Conservation (phyloP, 2,888 invertebrate species). For the Glomeris marginata region DNA sequence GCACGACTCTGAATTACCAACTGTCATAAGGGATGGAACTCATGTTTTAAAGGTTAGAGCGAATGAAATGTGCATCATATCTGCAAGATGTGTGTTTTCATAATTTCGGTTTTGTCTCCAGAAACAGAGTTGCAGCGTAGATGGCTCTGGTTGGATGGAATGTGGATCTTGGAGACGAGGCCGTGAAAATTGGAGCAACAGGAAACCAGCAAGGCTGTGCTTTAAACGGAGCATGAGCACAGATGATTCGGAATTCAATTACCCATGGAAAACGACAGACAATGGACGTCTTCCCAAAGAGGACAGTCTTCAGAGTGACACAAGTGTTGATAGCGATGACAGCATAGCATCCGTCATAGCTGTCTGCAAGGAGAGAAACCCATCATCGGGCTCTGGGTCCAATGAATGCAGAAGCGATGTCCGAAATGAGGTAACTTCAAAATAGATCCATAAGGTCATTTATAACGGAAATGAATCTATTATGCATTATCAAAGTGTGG, state of each 20-base stretch:
- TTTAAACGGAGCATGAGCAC: too few species aligned
- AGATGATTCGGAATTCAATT: too few species aligned
- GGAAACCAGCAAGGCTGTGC: too few species aligned
- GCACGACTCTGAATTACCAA: not conserved
- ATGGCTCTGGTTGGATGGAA: slow-evolving; percentile 8
- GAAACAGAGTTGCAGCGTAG: slow-evolving; percentile 19
- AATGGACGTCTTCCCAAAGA: slow-evolving; percentile 23
- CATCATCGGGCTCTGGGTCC: slow-evolving; percentile 13
- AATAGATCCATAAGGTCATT: too few species aligned
- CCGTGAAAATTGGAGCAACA: too few species aligned
- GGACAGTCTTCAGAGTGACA: slow-evolving; percentile 77
- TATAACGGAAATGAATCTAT: too few species aligned
- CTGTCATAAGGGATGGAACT: not conserved
- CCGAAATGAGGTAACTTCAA: not conserved
- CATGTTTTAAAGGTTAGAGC: not conserved
- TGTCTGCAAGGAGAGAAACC: slow-evolving; percentile 47
- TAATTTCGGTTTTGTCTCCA: too few species aligned
- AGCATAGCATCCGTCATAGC: slow-evolving; percentile 86
- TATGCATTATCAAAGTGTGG: too few species aligned
- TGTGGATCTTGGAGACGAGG: too few species aligned
- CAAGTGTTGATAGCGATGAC: slow-evolving; percentile 84
- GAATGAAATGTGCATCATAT: not conserved
- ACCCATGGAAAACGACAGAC: too few species aligned
- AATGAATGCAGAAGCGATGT: not conserved
- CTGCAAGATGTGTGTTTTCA: too few species aligned